Base-by-base conservation (phyloP, 92 coral and sea anemone species). In the Metridium senile region DNA sequence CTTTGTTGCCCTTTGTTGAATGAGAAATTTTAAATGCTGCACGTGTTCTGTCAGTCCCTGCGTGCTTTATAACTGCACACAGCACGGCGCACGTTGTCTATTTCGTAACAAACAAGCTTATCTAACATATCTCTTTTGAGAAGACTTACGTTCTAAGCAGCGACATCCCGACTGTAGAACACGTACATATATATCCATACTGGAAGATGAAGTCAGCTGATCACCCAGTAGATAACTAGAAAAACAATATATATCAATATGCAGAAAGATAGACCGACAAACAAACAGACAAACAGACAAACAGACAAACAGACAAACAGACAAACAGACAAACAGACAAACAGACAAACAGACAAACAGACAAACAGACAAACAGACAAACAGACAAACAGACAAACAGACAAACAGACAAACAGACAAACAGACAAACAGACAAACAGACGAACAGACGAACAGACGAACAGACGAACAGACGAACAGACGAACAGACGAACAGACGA, bases 101-200 rank as follows among this genome's bases (percentile, higher is more conserved):
- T n/a, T n/a, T n/a, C n/a, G n/a, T n/a, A 28, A 26, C 28, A 33
- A n/a, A 65, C 9, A 33, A 65, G 9, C 13, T 26, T 17, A n/a
- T n/a, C n/a, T n/a, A n/a, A n/a, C n/a, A n/a, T n/a, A n/a, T n/a
- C n/a, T n/a, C n/a, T n/a, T n/a, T n/a, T n/a, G n/a, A n/a, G n/a
- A 39, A 4, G 49, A 17, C 97, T 51, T 85, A 91, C 97, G 70
- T 53, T 91, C 97, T 21, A 91, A 74, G 32, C 97, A 91, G 25
- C 97, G 93, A 69, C 97, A 91, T 2, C 97, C 97, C 4, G 93
- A 54, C 84, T 91, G 97, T 0, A 91, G 73, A 1, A 91, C 97
- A n/a, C 88, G 75, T 3, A 91, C 93, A 62, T 91, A 91, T 70
- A 88, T 85, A 57, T 91, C 97, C 97, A 91, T 91, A 56, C 97